These are phyloP conservation scores for Peromyscus maniculatus DNA, from an alignment of 2,113 vertebrate species.

Conservation along the genomic window DNA sequence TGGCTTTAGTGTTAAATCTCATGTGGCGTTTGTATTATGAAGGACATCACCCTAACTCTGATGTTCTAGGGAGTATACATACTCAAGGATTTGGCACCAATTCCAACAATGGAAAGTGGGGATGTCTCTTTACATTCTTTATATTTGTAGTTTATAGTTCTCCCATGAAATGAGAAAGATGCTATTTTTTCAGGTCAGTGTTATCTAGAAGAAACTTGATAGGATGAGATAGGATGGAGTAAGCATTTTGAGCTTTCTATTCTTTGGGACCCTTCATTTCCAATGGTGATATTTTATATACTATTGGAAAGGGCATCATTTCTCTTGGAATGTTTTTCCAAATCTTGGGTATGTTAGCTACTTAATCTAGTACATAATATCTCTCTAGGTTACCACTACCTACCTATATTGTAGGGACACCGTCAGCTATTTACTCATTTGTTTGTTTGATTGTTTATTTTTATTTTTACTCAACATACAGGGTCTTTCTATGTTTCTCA, in stretches of 20 bases:
- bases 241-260: neutral
- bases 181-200: neutral
- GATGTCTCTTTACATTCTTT: neutral
- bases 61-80: neutral
- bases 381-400: neutral
- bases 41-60: neutral
- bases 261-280: neutral
- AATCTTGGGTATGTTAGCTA: neutral
- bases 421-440: neutral
- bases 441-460: neutral
- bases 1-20: neutral
- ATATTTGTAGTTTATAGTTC: neutral
- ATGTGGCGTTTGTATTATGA: neutral
- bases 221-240: neutral
- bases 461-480: neutral
- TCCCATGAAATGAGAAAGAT: neutral
- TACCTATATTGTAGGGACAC: neutral
- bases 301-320: neutral
- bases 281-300: constrained; percentile 8
- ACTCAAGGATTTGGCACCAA: neutral
- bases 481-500: neutral
- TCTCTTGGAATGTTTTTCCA: neutral
- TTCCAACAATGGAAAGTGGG: neutral
- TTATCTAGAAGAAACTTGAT: constrained; percentile 24
- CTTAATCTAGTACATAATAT: neutral